Conservation (phyloP, 1,140 invertebrate genomes). For the Halictus rubicundus region DNA sequence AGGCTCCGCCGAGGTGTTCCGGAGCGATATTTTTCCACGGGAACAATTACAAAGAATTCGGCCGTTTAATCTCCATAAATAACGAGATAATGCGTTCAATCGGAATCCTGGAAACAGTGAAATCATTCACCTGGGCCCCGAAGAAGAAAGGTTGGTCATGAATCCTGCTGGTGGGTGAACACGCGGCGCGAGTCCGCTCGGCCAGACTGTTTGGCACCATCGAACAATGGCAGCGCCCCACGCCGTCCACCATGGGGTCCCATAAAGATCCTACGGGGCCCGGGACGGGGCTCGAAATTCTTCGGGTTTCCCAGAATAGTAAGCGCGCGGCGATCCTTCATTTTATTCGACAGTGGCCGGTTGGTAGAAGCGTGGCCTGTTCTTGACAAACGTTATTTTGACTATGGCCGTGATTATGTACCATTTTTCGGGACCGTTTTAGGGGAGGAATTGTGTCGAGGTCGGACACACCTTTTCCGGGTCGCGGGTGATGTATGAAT, state of each 20-base stretch:
- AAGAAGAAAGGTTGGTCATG: conserved; percentile 15
- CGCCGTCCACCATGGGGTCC: conserved; percentile 53
- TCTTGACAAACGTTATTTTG: conserved; percentile 9
- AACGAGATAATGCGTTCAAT: conserved; percentile 29
- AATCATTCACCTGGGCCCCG: conserved; percentile 17
- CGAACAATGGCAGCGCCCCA: conserved; percentile 62
- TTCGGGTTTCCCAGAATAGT: conserved; percentile 48
- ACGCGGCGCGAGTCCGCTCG: conserved; percentile 12
- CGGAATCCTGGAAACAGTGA: conserved; percentile 33
- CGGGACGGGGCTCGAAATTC: conserved; percentile 54
- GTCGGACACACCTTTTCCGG: neutral
- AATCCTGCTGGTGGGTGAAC: conserved; percentile 15
- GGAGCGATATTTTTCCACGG: neutral
- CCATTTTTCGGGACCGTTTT: neutral
- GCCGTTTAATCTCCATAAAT: conserved; percentile 36
- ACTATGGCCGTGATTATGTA: conserved; percentile 17
- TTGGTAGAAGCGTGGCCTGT: conserved; percentile 4
- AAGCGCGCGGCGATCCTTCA: conserved; percentile 55
- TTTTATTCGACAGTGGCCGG: conserved; percentile 26
- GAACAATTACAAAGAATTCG: conserved; percentile 6
- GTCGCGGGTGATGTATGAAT: neutral
- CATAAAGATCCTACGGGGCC: conserved; percentile 56
- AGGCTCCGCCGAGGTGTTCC: too few relatives aligned
- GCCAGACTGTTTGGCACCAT: conserved; percentile 73
- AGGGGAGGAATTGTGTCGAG: neutral